These are phyloP conservation scores for Sinella curviseta DNA, from an alignment of 1,140 invertebrate species.

Conservation along the genomic window DNA sequence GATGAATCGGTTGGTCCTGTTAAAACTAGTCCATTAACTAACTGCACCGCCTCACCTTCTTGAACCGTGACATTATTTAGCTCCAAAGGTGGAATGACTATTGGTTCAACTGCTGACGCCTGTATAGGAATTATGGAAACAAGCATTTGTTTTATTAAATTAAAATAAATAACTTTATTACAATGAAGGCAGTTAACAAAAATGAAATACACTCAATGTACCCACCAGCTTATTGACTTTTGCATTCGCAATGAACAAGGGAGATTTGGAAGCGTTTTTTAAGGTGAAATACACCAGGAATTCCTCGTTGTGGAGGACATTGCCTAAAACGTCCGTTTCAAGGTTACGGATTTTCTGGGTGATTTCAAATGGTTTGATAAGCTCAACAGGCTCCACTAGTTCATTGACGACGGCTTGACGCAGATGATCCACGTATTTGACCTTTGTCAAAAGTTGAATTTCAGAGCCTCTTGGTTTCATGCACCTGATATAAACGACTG, in stretches of 20 bases:
- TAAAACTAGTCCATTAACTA: background rate
- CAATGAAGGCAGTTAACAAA: background rate
- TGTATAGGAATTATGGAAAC: background rate
- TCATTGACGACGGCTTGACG: conserved; percentile 35
- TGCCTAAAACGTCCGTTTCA: conserved; percentile 1
- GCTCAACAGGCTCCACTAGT: conserved; percentile 30
- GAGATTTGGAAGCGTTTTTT: conserved; percentile 33
- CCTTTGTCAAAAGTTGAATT: conserved; percentile 37
- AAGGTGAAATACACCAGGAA: conserved; percentile 34
- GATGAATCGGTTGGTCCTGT: background rate
- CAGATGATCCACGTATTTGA: conserved; percentile 39
- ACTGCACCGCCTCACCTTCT: background rate
- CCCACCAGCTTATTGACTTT: background rate
- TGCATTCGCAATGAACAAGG: background rate
- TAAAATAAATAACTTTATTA: background rate
- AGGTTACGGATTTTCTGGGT: conserved; percentile 24
- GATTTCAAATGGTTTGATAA: conserved; percentile 38
- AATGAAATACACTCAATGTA: background rate
- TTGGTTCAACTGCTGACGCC: background rate
- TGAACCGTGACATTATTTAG: background rate
- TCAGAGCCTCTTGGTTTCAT: conserved; percentile 31
- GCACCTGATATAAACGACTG: conserved; percentile 33
- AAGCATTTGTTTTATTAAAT: background rate
- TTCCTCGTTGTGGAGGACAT: conserved; percentile 24
- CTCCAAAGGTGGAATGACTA: background rate